Evolutionary conservation across 1,140 invertebrate species (phyloP).

Genomic region (Carposina sasakii): DNA sequence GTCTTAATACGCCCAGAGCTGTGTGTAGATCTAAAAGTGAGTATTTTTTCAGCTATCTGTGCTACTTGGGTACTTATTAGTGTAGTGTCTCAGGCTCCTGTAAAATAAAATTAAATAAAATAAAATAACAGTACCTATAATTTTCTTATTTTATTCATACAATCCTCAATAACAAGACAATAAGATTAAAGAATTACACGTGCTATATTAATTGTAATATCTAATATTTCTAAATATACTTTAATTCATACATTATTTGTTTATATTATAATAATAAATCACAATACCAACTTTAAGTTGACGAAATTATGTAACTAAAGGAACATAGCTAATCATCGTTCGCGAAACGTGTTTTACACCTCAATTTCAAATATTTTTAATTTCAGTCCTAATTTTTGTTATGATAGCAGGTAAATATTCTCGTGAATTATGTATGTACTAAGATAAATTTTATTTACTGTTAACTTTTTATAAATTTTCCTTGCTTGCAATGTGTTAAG

Average conservation of each 20-base stretch:
- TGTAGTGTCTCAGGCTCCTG: too few species aligned
- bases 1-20: too few species aligned
- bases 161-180: conserved; percentile 65
- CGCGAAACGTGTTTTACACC: conserved; percentile 51
- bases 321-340: conserved; percentile 56
- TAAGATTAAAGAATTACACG: conserved; percentile 58
- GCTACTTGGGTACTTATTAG: too few species aligned
- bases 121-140: conserved; percentile 14
- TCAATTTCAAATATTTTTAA: conserved; percentile 29
- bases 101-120: conserved; percentile 24
- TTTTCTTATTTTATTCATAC: conserved; percentile 64
- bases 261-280: conserved; percentile 52
- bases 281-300: conserved; percentile 69
- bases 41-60: too few species aligned
- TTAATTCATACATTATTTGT: conserved; percentile 53
- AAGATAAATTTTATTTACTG: too few species aligned
- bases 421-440: too few species aligned
- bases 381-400: conserved; percentile 17
- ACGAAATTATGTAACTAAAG: conserved; percentile 65
- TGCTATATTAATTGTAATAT: conserved; percentile 48
- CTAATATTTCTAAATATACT: conserved; percentile 61
- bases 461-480: too few species aligned
- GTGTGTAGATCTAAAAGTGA: too few species aligned
- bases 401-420: too few species aligned
- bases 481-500: too few species aligned